Evolutionary conservation across 2,113 vertebrate genomes (phyloP), one percentile per base, ranked within the genome.

Genomic region (Nothobranchius furzeri): DNA sequence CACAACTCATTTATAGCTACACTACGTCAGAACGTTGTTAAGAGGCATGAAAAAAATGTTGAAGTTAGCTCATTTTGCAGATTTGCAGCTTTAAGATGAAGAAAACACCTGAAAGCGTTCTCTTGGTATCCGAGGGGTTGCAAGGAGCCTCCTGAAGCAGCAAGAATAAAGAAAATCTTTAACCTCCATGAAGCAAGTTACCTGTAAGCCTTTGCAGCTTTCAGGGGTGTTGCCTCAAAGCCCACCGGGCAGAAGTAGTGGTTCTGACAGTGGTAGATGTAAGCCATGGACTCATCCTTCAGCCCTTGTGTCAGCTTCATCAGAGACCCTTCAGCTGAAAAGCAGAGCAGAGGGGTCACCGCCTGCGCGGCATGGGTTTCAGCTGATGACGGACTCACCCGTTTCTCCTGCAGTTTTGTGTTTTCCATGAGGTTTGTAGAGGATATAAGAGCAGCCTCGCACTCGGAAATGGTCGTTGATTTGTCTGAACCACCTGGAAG

Each of bases 161-260:
- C 30, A 30, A 40, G 37, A 40, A 40, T 40, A 9, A 40, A 40
- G 4, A 7, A 40, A 40, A 40, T 30, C 3, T 15, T 49, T 6
- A 17, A 17, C 30, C 30, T 3, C 30, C 15, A 6, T n/a, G 6
- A n/a, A 17, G 47, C n/a, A 43, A 43, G 24, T 0, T 24, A 98
- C 98, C 95, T 94, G 68, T 97, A 99, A 0, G 97, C 98, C 85
- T 97, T 98, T 48, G 93, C 92, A 37, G 98, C 95, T 91, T 95
- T 99, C 56, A 97, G 84, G 13, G 97, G 97, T 0, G 98, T 99
- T 25, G 95, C 98, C 86, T 99, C 98, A 72, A 96, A 99, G 78
- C 98, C 98, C 90, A 99, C 94, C 10, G 98, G 98, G 75, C 97
- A 99, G 90, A 98, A 99, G 86, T 99, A 99, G 91, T 99, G 97